Evolutionary conservation across 2,113 vertebrate species (phyloP), one percentile per base, ranked within the genome.

Genomic region (Charadrius vociferus): DNA sequence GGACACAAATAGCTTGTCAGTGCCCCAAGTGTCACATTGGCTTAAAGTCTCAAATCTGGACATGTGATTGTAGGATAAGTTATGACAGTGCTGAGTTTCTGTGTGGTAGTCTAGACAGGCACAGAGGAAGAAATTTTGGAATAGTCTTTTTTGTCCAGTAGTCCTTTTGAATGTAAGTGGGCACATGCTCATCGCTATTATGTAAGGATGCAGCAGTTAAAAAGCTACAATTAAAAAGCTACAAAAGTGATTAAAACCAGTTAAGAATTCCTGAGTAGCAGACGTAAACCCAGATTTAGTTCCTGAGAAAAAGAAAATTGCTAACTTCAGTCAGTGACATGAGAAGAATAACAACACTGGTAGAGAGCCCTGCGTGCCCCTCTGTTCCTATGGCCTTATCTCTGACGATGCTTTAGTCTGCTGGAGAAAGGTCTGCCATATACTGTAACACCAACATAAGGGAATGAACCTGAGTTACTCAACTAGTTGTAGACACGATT

Each of bases 161-260:
- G 5, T 43, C 3, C 24, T 77, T 90, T 86, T 66, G 32, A 61
- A 49, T 70, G 10, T 41, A 79, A 24, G 27, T 18, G 19, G 24
- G 1, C 21, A 22, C 7, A 3, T n/a, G 4, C 36, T 89, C 37
- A 13, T 67, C 3, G 2, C 50, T 73, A 0, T 83, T 11, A 2
- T 10, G 5, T 21, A 58, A n/a, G 41, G 52, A 52, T 50, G 30
- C 45, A 32, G 39, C 50, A 45, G 10, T 37, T 65, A 79, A 65
- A 85, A 91, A 85, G 17, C 63, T 41, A 15, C 43, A 82, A 21
- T 68, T 55, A 47, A 59, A 85, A 89, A 79, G 6, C 21, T 65
- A 50, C 27, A 32, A 22, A 91, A 78, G 26, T 9, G 2, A 70
- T 70, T 81, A 62, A 93, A 88, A 49, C 4, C 1, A 3, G 16